These are phyloP conservation scores for Edolisoma coerulescens DNA, from an alignment of 2,113 vertebrate species.

Conservation along the genomic window DNA sequence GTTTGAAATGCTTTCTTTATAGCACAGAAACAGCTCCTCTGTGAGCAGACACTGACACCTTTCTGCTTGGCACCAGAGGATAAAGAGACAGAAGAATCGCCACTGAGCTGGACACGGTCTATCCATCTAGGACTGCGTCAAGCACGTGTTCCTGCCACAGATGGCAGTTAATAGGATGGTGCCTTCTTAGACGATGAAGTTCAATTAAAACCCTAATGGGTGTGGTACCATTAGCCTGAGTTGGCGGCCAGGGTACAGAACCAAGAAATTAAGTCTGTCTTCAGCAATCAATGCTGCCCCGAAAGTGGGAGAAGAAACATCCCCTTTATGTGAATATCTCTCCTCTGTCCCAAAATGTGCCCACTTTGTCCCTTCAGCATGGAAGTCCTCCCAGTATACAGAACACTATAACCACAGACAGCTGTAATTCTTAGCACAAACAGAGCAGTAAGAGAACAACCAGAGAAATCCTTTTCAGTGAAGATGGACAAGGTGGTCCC, in stretches of 20 bases:
- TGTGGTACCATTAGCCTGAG: neutral
- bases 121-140: neutral
- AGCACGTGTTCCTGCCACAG: neutral
- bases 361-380: neutral
- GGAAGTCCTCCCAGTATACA: neutral
- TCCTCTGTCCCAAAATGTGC: neutral
- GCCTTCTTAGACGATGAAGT: neutral
- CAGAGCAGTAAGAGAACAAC: neutral
- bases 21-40: neutral
- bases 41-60: neutral
- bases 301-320: neutral
- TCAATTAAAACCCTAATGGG: neutral
- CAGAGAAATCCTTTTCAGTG: neutral
- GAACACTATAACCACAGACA: neutral
- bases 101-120: neutral
- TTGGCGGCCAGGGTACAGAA: neutral
- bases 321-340: neutral
- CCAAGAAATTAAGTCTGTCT: neutral
- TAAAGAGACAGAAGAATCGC: neutral
- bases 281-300: neutral
- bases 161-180: neutral
- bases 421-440: neutral
- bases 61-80: neutral
- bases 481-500: neutral
- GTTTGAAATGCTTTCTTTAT: neutral